These are phyloP conservation scores for Idaea biselata DNA, from an alignment of 2,888 invertebrate species.

Conservation along the genomic window DNA sequence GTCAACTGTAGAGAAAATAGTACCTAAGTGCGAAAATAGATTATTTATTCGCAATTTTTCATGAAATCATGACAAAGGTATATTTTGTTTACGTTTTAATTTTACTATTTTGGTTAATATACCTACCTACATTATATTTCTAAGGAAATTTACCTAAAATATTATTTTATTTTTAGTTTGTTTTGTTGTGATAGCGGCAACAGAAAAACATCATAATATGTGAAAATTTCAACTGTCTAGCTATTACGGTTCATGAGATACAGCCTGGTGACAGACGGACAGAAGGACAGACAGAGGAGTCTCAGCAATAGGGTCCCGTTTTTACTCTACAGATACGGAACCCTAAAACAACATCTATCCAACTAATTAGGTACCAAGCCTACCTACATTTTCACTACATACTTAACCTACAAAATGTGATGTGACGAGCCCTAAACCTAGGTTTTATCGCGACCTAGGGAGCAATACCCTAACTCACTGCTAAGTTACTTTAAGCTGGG, in stretches of 20 bases:
- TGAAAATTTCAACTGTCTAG: too few relatives aligned
- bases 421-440: neutral
- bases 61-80: neutral
- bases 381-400: neutral
- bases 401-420: neutral
- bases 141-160: too few relatives aligned
- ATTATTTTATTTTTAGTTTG: too few relatives aligned
- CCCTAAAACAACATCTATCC: neutral
- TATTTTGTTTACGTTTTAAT: too few relatives aligned
- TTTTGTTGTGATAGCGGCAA: too few relatives aligned
- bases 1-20: neutral
- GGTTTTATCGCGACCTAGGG: constrained; percentile 1
- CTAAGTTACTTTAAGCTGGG: neutral
- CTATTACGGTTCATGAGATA: too few relatives aligned
- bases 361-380: neutral
- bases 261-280: too few relatives aligned
- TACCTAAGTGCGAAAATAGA: neutral
- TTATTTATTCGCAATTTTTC: neutral
- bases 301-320: too few relatives aligned
- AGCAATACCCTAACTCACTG: neutral
- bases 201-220: too few relatives aligned
- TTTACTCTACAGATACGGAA: too few relatives aligned
- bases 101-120: neutral
- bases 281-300: too few relatives aligned
- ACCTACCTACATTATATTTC: too few relatives aligned